These are phyloP conservation scores for Enteromius unitaeniatus DNA, from an alignment of 2,797 vertebrate species.

Conservation along the genomic window DNA sequence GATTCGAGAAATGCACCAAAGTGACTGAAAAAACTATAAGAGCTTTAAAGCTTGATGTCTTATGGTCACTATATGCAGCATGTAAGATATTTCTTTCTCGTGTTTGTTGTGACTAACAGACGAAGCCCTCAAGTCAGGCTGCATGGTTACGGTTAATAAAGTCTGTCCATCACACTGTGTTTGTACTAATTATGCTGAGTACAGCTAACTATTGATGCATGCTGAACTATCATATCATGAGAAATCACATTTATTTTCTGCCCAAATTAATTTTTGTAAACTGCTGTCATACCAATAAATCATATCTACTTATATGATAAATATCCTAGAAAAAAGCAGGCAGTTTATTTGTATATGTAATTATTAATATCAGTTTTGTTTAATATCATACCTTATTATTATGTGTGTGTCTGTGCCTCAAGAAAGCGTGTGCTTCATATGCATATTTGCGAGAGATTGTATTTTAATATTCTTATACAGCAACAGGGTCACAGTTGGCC, in stretches of 20 bases:
- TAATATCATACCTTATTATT: background rate
- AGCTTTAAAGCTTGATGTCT: background rate
- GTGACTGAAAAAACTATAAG: too few relatives aligned
- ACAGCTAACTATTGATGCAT: slow-evolving; percentile 6
- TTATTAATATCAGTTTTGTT: background rate
- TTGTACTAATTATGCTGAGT: slow-evolving; percentile 30
- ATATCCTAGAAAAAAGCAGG: background rate
- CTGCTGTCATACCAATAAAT: background rate
- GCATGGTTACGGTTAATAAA: background rate
- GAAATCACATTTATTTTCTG: background rate
- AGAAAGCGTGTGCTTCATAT: background rate
- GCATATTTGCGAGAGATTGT: background rate
- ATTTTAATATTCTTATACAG: slow-evolving; percentile 19
- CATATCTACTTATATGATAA: background rate
- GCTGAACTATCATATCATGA: background rate
- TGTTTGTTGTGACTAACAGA: slow-evolving; percentile 17
- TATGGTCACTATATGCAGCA: background rate
- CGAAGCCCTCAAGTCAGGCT: slow-evolving; percentile 8
- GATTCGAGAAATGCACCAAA: too few relatives aligned
- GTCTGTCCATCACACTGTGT: slow-evolving; percentile 22
- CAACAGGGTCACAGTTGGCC: background rate
- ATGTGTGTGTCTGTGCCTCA: background rate
- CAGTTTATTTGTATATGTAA: background rate
- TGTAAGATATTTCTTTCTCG: background rate
- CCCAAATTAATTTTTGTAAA: slow-evolving; percentile 6